Evolutionary conservation across 2,888 invertebrate species (phyloP), one percentile per base, ranked within the genome.

Genomic region (Phalangium opilio): DNA sequence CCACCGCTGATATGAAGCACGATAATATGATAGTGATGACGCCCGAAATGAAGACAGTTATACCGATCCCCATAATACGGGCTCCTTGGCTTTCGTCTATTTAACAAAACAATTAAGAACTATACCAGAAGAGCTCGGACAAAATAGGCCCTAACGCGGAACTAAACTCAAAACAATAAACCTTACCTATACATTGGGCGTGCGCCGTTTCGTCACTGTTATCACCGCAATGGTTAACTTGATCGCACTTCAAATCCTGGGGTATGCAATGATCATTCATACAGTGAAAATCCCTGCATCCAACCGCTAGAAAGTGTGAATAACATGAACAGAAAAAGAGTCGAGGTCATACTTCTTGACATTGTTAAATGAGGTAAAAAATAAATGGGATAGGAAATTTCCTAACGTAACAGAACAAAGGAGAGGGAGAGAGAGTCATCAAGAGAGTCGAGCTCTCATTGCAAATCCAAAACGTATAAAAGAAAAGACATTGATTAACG

Each of bases 151-250:
- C n/a, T 18, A 41, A 14, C 8, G 14, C 15, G 14, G 15, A 19
- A 12, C 7, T 14, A 36, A 15, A n/a, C 11, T 36, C 15, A 27
- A 21, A 18, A 20, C 14, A 21, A 14, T 5, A 27, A 10, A 42
- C 17, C 4, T 27, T 53, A 89, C 89, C 83, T 68, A 83, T 79
- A 71, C 91, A 91, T 59, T 83, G 74, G 53, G 79, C 77, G 61
- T 81, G 79, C 62, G 81, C 77, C 58, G 81, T 80, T 70, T 91
- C 91, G 64, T 91, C 91, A 43, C 87, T 87, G 55, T 83, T 85
- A 68, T 91, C 89, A 43, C 83, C 87, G 67, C 91, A 91, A 68
- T 93, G 90, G 70, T 87, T 84, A 55, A 90, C 79, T 49, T 82
- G 82, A 70, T 93, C 91, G 71, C 91, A 91, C 59, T 83, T 77